Evolutionary conservation across 2,888 invertebrate species (phyloP).

Genomic region (Scelioninae gen. 1): DNA sequence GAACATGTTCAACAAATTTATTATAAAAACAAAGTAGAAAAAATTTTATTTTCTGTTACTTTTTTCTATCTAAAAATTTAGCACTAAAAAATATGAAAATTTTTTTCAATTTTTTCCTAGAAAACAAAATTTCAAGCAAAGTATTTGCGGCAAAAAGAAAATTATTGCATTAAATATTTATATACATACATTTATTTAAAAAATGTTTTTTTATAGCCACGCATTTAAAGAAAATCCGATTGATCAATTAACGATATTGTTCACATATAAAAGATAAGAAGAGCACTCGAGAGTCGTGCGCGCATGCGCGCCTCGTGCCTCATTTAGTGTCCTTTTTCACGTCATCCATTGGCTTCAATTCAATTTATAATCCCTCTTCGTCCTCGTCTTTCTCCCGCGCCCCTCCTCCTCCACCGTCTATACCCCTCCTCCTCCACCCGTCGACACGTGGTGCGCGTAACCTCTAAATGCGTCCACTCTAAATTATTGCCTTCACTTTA

Average conservation of each 20-base stretch:
- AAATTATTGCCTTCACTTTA: constrained; percentile 65
- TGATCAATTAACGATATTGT: constrained; percentile 44
- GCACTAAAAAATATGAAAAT: too few relatives aligned
- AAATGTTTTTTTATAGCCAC: too few relatives aligned
- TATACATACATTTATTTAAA: too few relatives aligned
- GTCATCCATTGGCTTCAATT: constrained; percentile 62
- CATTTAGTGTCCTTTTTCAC: constrained; percentile 44
- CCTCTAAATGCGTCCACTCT: constrained; percentile 63
- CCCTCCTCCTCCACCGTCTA: neutral
- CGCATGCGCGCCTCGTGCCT: constrained; percentile 41
- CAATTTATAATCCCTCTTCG: constrained; percentile 67
- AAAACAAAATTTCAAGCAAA: too few relatives aligned
- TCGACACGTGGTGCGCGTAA: constrained; percentile 64
- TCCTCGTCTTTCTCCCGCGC: constrained; percentile 51
- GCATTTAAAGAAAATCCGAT: constrained; percentile 30
- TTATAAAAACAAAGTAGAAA: too few relatives aligned
- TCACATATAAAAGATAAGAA: constrained; percentile 19
- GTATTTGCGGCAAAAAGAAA: too few relatives aligned
- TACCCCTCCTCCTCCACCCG: constrained; percentile 19
- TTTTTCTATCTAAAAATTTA: too few relatives aligned
- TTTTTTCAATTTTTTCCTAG: too few relatives aligned
- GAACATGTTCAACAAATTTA: too few relatives aligned
- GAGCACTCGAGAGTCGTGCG: neutral
- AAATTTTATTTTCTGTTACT: too few relatives aligned
- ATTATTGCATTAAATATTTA: too few relatives aligned